Base-by-base conservation (phyloP, 1,140 invertebrate genomes). In the Hyposmocoma kahamanoa region DNA sequence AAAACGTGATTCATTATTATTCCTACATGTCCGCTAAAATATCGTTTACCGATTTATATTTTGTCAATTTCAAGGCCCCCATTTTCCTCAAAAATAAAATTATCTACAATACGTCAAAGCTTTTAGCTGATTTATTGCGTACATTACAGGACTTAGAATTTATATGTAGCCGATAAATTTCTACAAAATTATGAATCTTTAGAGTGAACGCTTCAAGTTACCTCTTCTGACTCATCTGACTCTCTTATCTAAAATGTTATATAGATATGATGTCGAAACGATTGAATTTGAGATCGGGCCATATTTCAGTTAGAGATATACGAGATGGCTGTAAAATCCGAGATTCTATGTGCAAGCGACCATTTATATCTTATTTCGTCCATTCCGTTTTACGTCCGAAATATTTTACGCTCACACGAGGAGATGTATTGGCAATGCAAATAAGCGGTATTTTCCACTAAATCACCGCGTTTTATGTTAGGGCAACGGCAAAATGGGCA, bases 391-490 rank as follows among this genome's bases (percentile, higher is more conserved):
- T 70, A 72, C 58, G 64, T 63, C 59, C 59, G 58, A 61, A 30
- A 67, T 67, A 65, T 71, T 72, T 81, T 70, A 70, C 55, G 57
- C 36, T 50, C 55, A 53, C 58, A 65, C 50, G 51, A 56, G 47
- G 48, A 73, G 63, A 81, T 63, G 67, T 72, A 74, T 78, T 64
- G 71, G 60, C 59, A 56, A 72, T 75, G 69, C 74, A 77, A 81
- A 81, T 81, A 78, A 73, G 74, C 68, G 53, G 59, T 72, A 70
- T 78, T 72, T 72, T 69, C 57, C 52, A 70, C 53, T 78, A 78
- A 81, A 78, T 76, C 70, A 69, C 63, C 47, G 43, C 49, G 57
- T 38, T 75, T 78, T 65, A 68, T 70, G 60, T 56, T 42, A 47
- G 60, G 49, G 59, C 51, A 50, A 54, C 48, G 52, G 56, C 53